Percentiles rank a stretch among this genome's conserved stretches.
These are phyloP conservation scores for Cyanocitta stelleri DNA, from an alignment of 2,113 vertebrate genomes.

Conservation along the genomic window DNA sequence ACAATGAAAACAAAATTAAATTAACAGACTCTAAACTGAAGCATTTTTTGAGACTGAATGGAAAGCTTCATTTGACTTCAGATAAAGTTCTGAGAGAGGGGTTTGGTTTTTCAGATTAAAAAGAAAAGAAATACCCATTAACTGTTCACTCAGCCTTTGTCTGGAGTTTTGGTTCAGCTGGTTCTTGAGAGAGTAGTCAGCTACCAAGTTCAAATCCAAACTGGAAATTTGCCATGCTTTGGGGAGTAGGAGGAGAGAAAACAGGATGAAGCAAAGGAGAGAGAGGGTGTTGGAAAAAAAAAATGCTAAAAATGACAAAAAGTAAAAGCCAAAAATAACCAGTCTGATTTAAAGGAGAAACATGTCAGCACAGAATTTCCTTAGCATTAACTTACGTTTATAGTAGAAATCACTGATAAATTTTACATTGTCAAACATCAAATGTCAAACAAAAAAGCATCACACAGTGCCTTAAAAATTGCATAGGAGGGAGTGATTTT, in stretches of 20 bases:
- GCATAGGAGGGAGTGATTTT: neutral
- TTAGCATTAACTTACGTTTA: neutral
- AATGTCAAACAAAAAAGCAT: neutral
- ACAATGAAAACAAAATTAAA: conserved; percentile 32
- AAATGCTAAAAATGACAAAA: neutral
- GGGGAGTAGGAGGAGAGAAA: neutral
- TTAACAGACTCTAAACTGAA: neutral
- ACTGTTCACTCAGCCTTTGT: neutral
- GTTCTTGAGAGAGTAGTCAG: neutral
- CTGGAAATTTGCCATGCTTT: conserved; percentile 13
- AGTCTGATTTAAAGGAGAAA: conserved; percentile 20
- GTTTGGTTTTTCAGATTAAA: neutral
- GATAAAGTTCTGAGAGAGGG: neutral
- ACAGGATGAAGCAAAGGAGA: neutral
- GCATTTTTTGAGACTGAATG: neutral
- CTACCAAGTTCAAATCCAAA: conserved; percentile 6
- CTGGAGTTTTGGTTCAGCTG: conserved; percentile 5
- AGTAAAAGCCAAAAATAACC: conserved; percentile 27
- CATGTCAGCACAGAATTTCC: neutral
- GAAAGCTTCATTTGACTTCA: conserved; percentile 34
- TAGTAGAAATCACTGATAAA: neutral
- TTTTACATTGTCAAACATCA: neutral
- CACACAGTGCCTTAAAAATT: neutral
- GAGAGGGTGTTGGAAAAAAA: neutral
- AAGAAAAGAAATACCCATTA: neutral